Evolutionary conservation across 2,888 invertebrate genomes (phyloP), one percentile per base, ranked within the genome.

Genomic region (Epinotia brunnichana): DNA sequence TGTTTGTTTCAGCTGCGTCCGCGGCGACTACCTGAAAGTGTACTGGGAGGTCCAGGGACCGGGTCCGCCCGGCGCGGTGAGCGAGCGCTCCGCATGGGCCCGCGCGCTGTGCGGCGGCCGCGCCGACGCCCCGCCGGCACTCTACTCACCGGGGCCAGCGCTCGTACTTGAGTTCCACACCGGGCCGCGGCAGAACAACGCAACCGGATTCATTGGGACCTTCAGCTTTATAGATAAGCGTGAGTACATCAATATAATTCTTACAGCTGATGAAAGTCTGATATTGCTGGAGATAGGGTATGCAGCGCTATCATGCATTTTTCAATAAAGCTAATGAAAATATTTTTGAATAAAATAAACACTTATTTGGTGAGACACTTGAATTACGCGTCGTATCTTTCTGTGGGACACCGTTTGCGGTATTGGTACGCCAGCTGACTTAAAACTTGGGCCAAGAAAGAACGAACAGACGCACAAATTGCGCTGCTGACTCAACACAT

Each of bases 191-290:
- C 90, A 93, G 74, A 90, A 91, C 74, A 92, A 94, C 63, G 91
- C 94, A 21, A 95, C 95, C 2, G 97, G 97, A 69, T 97, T 97
- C 87, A 93, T 95, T 44, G 97, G 97, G 68, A 96, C 95, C 39
- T 97, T 96, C 90, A 95, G 94, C 79, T 97, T 97, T 88, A 95
- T 97, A 85, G 96, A 96, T 83, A 95, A 94, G 94, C 94, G 96
- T 96, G 87, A 96, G 96, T 91, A 74, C 3, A 53, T 72, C 9
- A 44, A 17, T 9, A 10, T 19, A 10, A 3, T 19, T 15, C 41
- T 19, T 39, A 41, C 4, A 41, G 41, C 41, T 13, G 13, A 41
- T 41, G 13, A 13, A 13, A 13, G 11, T 13, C 41, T 13, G 41
- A 7, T 41, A 41, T 41, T 41, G 41, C 13, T 41, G 41, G 41